Evolutionary conservation across 2,113 vertebrate genomes (phyloP).

Genomic region (Castor canadensis): DNA sequence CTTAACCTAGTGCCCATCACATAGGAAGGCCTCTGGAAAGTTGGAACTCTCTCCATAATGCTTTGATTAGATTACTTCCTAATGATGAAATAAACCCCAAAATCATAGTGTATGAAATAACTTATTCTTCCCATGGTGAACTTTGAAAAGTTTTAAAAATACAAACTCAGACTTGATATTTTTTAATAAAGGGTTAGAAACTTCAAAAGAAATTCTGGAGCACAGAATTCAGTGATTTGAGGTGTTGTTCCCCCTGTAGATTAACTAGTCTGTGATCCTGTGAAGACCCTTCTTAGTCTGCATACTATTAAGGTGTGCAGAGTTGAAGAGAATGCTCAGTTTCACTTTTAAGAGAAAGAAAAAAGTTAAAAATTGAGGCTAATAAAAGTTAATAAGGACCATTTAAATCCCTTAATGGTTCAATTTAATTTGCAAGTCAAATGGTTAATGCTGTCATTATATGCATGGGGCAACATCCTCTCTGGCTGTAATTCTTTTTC

Average conservation of each 20-base stretch:
- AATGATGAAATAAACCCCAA: background rate
- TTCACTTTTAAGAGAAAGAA: constrained; percentile 75
- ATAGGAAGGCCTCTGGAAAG: background rate
- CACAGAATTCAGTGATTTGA: background rate
- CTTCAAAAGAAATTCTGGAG: background rate
- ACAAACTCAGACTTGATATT: background rate
- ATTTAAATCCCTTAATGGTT: constrained; percentile 76
- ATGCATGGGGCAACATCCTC: constrained; percentile 71
- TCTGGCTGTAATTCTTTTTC: constrained; percentile 61
- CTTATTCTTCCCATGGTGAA: background rate
- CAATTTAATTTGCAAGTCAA: constrained; percentile 79
- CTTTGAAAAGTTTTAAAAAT: constrained; percentile 4
- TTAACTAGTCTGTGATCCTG: background rate
- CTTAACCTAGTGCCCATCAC: background rate
- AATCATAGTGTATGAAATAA: background rate
- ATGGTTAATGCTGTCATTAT: constrained; percentile 65
- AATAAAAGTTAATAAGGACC: constrained; percentile 80
- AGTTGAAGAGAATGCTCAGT: constrained; percentile 13
- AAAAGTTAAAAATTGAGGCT: constrained; percentile 73
- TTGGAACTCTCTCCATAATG: background rate
- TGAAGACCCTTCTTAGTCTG: background rate
- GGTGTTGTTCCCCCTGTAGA: background rate
- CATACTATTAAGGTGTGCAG: background rate
- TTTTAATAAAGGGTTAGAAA: background rate
- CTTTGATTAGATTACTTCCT: background rate